A percentile compares a stretch with the other conserved stretches of the same genome.
Evolutionary conservation across 2,888 invertebrate species (phyloP).

Genomic region (Melinopterus prodromus): DNA sequence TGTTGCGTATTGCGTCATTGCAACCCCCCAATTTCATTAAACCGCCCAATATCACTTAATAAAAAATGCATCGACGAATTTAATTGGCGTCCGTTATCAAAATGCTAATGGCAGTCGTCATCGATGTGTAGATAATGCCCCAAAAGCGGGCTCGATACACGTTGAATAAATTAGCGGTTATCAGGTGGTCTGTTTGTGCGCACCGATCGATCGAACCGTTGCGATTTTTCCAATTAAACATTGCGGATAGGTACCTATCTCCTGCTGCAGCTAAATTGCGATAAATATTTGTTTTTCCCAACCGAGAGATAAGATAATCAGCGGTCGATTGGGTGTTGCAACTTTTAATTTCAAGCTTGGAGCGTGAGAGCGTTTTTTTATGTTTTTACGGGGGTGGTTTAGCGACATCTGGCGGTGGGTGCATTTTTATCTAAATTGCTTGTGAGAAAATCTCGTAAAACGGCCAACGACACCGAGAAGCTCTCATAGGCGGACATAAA

Average conservation of each 20-base stretch:
- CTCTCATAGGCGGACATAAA: not conserved
- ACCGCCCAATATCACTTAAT: not conserved
- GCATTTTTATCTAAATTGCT: slow-evolving; percentile 4
- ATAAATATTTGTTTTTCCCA: not conserved
- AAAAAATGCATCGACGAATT: not conserved
- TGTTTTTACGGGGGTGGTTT: not conserved
- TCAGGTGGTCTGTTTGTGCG: not conserved
- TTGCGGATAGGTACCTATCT: not conserved
- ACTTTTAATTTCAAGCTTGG: not conserved
- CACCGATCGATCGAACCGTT: not conserved
- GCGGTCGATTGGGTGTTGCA: not conserved
- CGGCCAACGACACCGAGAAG: not conserved
- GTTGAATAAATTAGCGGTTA: not conserved
- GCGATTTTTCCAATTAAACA: slow-evolving; percentile 4
- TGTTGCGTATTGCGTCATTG: not conserved
- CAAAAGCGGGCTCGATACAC: not conserved
- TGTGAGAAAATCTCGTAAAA: slow-evolving; percentile 4
- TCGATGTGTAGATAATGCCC: not conserved
- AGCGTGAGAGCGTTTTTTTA: not conserved
- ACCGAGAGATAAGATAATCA: not conserved
- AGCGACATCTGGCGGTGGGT: not conserved
- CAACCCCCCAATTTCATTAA: not conserved
- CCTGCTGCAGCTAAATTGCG: not conserved
- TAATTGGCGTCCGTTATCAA: not conserved
- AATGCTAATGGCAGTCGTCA: not conserved